Base-by-base conservation (phyloP, 2,797 vertebrate genomes). In the Leuciscus waleckii region DNA sequence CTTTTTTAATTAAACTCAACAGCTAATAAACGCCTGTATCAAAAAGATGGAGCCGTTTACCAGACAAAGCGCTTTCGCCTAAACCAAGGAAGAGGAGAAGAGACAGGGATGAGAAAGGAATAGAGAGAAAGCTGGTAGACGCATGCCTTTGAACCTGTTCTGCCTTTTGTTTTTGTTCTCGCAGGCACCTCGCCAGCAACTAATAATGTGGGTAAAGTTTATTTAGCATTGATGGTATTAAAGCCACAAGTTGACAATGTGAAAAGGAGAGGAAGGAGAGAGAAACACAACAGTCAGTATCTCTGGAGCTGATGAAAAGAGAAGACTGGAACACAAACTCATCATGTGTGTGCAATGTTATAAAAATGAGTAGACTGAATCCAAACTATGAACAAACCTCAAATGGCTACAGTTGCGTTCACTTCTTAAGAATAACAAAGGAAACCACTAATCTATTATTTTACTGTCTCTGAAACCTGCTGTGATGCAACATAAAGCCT, bases 1-100 rank as follows among this genome's bases (percentile, higher is more conserved):
- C 94, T 94, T 95, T 95, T 96, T 96, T 96, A 96, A 96, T 96
- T 96, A 96, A 96, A 96, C 95, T 95, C 92, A 95, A 94, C 94
- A 92, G 93, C 94, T 96, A 96, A 96, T 96, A 95, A 96, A 95
- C 93, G 91, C 93, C 95, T 93, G 94, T 95, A 95, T 96, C 95
- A 95, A 94, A 92, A 95, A 92, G 94, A 94, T 96, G 95, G 94
- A 95, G 94, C 94, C 93, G 92, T 96, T 95, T 93, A 94, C 93
- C 92, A 95, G 94, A 96, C 95, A 96, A 96, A 95, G 93, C 93
- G 89, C 86, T 81, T 87, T 87, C 91, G 93, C 89, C 87, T 90
- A 80, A 92, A 92, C 86, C 78, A 83, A 88, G 84, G 87, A 85
- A 79, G 84, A 93, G 74, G 82, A 87, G 91, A 79, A 87, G 88